Base-by-base conservation (phyloP, 2,113 vertebrate species). In the Delphinus delphis region DNA sequence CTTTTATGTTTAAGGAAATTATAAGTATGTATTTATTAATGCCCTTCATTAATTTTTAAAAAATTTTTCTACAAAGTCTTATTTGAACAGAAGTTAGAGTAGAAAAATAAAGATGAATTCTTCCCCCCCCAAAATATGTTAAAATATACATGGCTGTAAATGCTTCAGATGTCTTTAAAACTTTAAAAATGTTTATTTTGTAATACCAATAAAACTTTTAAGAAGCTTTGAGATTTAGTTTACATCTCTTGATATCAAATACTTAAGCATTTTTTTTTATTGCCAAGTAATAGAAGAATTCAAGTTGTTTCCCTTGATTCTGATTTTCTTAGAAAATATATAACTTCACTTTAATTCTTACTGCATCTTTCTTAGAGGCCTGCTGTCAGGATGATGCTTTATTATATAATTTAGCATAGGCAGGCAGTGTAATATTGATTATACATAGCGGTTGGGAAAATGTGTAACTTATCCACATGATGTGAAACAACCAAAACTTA, bases 1-100 rank as follows among this genome's bases (percentile, higher is more conserved):
- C 47, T 83, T 92, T 96, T 94, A 73, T 84, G 17, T 96, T 26
- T 94, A 79, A 85, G 33, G 23, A 90, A 88, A 33, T 90, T 92
- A 47, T 73, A 53, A 60, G 31, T 92, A n/a, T 63, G 12, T 89
- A 38, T 89, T 84, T 80, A 44, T 84, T 80, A 84, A 55, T 90
- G 23, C 18, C 9, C 2, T 85, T 70, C 11, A 4, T 47, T 44
- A 82, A 63, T 31, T 77, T n/a, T 4, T 4, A 0, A 21, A 77
- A 77, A 21, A 13, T 2, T 73, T 95, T 91, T 80, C 36, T 93
- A 17, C 20, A 14, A 77, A 70, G 21, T 88, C 21, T 93, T 67
- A 77, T 65, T 97, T 80, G 68, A 91, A 65, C 20, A 36, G 11
- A 70, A 55, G n/a, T 65, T 83, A 33, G 7, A 80, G 12, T 86